Evolutionary conservation across 2,888 invertebrate genomes (phyloP).

Genomic region (Diloba caeruleocephala): DNA sequence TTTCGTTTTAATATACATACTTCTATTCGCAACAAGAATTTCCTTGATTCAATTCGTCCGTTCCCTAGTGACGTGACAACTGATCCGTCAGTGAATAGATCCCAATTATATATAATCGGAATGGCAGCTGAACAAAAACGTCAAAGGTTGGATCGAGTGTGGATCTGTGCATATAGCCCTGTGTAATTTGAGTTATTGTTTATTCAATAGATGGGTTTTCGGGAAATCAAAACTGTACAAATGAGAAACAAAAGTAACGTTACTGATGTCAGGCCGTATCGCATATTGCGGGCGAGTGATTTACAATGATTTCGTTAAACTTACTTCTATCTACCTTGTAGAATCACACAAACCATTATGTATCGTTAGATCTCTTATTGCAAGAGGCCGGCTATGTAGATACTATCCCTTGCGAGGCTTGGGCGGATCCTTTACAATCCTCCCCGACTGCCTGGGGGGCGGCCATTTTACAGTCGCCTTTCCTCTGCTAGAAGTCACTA

Average conservation of each 20-base stretch:
- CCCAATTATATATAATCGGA: conserved; percentile 21
- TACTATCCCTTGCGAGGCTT: no score
- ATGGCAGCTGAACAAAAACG: conserved; percentile 18
- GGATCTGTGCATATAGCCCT: not conserved
- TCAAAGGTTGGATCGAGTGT: conserved; percentile 2
- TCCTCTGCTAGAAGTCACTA: no score
- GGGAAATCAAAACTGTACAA: conserved; percentile 1
- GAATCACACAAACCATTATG: no score
- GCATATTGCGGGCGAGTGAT: no score
- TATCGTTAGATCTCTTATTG: no score
- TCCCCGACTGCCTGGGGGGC: no score
- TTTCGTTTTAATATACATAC: conserved; percentile 8
- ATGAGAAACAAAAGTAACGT: not conserved
- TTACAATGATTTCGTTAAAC: no score
- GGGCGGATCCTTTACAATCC: no score
- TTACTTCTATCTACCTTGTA: no score
- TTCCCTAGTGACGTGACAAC: conserved; percentile 1
- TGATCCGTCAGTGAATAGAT: conserved; percentile 13
- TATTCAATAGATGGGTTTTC: conserved; percentile 18
- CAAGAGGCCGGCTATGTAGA: no score
- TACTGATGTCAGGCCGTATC: not conserved
- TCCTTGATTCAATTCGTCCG: conserved; percentile 12
- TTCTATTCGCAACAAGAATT: not conserved
- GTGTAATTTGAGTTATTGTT: conserved; percentile 24
- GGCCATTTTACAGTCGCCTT: no score